These are phyloP conservation scores for Tribolium madens DNA, from an alignment of 1,140 invertebrate genomes.

Conservation along the genomic window DNA sequence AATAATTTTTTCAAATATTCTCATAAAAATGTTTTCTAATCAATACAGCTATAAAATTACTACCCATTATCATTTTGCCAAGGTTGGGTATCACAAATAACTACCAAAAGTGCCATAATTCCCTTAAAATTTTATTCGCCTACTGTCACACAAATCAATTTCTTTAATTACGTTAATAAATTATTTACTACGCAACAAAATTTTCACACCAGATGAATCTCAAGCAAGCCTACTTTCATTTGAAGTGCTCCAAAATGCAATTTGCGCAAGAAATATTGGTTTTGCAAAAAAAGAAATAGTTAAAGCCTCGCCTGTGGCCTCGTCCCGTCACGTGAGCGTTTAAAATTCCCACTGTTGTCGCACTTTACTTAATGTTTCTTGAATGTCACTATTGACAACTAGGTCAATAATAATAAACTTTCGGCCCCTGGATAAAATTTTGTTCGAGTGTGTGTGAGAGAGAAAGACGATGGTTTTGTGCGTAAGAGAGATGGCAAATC, in stretches of 20 bases:
- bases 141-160: too few species aligned
- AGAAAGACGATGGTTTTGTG: background rate
- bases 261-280: background rate
- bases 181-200: background rate
- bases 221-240: conserved; percentile 12
- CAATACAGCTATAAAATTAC: background rate
- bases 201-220: conserved; percentile 18
- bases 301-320: too few species aligned
- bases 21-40: background rate
- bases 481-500: conserved; percentile 31
- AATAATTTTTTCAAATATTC: background rate
- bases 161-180: background rate
- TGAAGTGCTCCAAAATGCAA: background rate
- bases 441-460: background rate
- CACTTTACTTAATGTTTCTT: too few species aligned
- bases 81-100: too few species aligned
- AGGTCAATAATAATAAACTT: conserved; percentile 8
- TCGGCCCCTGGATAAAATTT: conserved; percentile 21
- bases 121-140: too few species aligned
- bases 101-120: too few species aligned
- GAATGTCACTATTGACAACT: background rate
- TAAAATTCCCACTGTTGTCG: too few species aligned
- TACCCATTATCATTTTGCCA: background rate
- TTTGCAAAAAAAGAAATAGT: too few species aligned
- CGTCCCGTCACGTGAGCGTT: too few species aligned